Conservation (phyloP, 2,888 invertebrate genomes). For the Liopterus haemorrhoidalis region DNA sequence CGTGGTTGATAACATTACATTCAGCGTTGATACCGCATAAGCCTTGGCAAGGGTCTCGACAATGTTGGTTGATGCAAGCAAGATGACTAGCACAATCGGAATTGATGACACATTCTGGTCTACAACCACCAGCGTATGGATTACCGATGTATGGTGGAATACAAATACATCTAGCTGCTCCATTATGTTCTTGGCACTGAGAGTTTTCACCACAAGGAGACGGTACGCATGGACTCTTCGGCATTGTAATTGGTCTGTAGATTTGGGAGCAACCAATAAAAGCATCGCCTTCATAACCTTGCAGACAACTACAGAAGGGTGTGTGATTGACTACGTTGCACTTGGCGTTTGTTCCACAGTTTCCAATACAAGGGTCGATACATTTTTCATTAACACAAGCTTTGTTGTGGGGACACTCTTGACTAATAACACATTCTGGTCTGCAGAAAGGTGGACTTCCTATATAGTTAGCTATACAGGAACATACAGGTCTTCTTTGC, state of each 20-base stretch:
- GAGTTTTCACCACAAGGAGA: constrained; percentile 83
- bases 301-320: constrained; percentile 72
- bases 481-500: constrained; percentile 72
- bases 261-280: constrained; percentile 70
- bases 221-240: constrained; percentile 63
- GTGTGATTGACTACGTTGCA: constrained; percentile 75
- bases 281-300: constrained; percentile 76
- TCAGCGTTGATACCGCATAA: constrained; percentile 78
- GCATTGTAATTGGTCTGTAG: constrained; percentile 20
- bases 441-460: constrained; percentile 76
- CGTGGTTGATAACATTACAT: constrained; percentile 74
- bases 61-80: constrained; percentile 77
- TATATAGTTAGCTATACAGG: constrained; percentile 70
- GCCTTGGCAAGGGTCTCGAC: constrained; percentile 79
- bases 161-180: constrained; percentile 70
- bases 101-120: constrained; percentile 78
- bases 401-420: constrained; percentile 71
- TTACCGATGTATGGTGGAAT: constrained; percentile 84
- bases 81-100: constrained; percentile 72
- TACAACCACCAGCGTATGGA: constrained; percentile 77
- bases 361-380: constrained; percentile 68
- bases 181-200: constrained; percentile 64
- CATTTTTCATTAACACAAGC: constrained; percentile 80
- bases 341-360: constrained; percentile 73
- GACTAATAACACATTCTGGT: constrained; percentile 77